phyloP scores from a whole-genome alignment of 2,113 vertebrate species.

The Sinocyclocheilus grahami region DNA sequence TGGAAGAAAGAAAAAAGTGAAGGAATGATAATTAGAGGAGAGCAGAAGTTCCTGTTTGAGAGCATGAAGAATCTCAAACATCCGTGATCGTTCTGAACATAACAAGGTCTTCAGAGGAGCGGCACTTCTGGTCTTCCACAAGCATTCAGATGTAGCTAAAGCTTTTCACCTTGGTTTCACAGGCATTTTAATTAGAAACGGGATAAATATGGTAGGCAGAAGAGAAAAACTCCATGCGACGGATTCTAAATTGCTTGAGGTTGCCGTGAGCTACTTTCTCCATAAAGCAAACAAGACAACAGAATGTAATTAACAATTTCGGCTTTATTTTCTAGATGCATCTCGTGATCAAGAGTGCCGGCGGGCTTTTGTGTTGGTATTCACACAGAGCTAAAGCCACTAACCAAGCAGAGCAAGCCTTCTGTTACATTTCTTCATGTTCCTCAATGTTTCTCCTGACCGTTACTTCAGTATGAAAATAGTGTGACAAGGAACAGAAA shows the following conservation, averaged over 20 bases:
- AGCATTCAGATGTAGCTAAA: not conserved
- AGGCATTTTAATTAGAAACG: not conserved
- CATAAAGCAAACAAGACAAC: slow-evolving; percentile 49
- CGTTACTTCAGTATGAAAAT: slow-evolving; percentile 10
- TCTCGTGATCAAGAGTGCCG: slow-evolving; percentile 63
- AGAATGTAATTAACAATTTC: slow-evolving; percentile 59
- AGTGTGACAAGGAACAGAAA: not conserved
- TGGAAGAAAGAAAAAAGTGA: not conserved
- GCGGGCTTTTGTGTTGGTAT: slow-evolving; percentile 54
- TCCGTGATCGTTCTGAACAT: slow-evolving; percentile 1
- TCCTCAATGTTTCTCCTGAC: slow-evolving; percentile 15
- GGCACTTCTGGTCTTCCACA: not conserved
- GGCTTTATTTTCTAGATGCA: slow-evolving; percentile 61
- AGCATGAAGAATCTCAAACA: slow-evolving; percentile 7
- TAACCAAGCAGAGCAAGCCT: slow-evolving; percentile 9
- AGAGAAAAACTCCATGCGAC: not conserved
- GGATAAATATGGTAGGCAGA: slow-evolving; percentile 16
- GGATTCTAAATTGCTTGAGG: not conserved
- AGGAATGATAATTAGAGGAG: slow-evolving; percentile 22
- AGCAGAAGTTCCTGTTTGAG: not conserved
- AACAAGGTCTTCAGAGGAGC: not conserved
- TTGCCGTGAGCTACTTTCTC: slow-evolving; percentile 15
- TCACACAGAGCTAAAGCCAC: slow-evolving; percentile 6
- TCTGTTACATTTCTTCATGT: slow-evolving; percentile 24
- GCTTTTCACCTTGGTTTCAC: not conserved